Conservation (phyloP, 2,888 invertebrate species). For the Clepsis dumicolana region DNA sequence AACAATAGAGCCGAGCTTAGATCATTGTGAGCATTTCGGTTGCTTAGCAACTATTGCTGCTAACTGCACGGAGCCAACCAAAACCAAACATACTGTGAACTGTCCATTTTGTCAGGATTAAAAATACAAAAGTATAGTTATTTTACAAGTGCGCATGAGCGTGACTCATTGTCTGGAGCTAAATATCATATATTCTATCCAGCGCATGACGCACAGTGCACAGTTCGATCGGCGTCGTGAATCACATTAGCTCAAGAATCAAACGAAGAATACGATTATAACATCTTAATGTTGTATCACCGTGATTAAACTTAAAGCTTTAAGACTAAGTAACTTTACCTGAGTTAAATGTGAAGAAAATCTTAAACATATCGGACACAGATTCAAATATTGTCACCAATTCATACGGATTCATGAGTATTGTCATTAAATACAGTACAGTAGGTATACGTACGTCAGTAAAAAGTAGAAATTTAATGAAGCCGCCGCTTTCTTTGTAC, state of each 20-base stretch:
- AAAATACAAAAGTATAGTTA: not conserved
- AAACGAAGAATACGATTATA: slow-evolving; percentile 5
- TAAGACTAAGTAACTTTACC: too few species aligned
- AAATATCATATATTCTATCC: slow-evolving; percentile 16
- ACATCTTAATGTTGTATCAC: not conserved
- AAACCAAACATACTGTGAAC: not conserved
- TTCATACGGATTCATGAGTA: too few species aligned
- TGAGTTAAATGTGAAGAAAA: not conserved
- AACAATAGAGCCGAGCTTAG: too few species aligned
- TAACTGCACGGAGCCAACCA: too few species aligned
- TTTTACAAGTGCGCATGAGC: slow-evolving; percentile 11
- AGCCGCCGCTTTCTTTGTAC: too few species aligned
- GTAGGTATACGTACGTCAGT: too few species aligned
- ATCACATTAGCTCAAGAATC: slow-evolving; percentile 11
- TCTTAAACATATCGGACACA: not conserved
- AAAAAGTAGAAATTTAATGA: too few species aligned
- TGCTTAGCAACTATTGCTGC: too few species aligned
- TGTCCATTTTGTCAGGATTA: not conserved
- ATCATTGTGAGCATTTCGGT: too few species aligned
- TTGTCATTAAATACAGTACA: too few species aligned
- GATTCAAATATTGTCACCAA: not conserved
- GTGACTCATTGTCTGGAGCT: slow-evolving; percentile 15
- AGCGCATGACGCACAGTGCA: slow-evolving; percentile 10
- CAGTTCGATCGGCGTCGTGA: not conserved
- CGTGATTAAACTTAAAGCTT: too few species aligned